These are phyloP conservation scores for Microcebus ravelobensis DNA, from an alignment of 2,113 vertebrate genomes.

Conservation along the genomic window DNA sequence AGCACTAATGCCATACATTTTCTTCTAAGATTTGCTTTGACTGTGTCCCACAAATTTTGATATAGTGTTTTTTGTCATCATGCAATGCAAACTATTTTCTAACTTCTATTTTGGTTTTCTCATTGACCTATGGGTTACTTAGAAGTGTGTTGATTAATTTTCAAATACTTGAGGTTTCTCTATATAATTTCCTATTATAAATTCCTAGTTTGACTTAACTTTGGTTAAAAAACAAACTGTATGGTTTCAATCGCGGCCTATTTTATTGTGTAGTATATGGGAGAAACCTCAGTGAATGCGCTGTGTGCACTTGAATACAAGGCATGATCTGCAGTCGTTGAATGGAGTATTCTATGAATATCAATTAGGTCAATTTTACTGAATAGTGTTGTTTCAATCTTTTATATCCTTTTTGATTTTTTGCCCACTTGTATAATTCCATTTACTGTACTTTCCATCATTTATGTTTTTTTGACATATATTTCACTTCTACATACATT, in stretches of 20 bases:
- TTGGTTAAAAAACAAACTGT: not conserved
- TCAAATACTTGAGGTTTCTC: not conserved
- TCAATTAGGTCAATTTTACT: not conserved
- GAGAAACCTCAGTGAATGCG: not conserved
- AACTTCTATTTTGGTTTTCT: not conserved
- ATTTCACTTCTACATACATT: not conserved
- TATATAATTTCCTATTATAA: not conserved
- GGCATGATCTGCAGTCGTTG: not conserved
- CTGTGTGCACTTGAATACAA: not conserved
- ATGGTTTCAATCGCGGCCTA: not conserved
- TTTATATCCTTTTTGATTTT: not conserved
- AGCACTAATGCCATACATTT: not conserved
- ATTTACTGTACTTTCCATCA: not conserved
- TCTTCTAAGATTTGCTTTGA: not conserved
- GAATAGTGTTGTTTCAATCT: not conserved
- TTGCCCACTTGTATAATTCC: not conserved
- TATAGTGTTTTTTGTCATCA: not conserved
- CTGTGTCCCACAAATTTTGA: not conserved
- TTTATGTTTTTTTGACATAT: not conserved
- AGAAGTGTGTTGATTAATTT: not conserved
- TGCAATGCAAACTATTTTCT: not conserved
- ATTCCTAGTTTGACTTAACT: not conserved
- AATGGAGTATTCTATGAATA: not conserved
- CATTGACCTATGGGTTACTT: not conserved
- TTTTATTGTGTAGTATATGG: too few species aligned